Evolutionary conservation across 2,797 vertebrate species (phyloP).

Genomic region (Phalloptychus januarius): DNA sequence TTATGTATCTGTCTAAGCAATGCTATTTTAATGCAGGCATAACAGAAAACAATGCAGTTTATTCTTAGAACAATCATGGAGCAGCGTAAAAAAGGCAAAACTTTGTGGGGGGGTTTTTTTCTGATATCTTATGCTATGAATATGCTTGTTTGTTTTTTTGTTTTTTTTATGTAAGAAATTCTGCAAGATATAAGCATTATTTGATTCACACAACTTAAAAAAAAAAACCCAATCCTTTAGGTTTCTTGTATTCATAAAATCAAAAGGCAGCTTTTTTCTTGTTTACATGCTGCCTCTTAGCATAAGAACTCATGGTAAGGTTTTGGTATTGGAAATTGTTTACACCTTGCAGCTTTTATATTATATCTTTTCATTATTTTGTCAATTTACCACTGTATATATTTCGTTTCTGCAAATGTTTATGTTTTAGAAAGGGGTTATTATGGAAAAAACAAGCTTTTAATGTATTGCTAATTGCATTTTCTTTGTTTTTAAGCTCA

Average conservation of each 20-base stretch:
- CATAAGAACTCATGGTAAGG: slow-evolving; percentile 51
- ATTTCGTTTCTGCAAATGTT: slow-evolving; percentile 42
- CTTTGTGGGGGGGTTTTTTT: not conserved
- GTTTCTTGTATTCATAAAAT: slow-evolving; percentile 26
- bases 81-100: slow-evolving; percentile 7
- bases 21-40: slow-evolving; percentile 9
- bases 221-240: not conserved
- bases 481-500: not conserved
- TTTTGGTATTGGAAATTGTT: slow-evolving; percentile 62
- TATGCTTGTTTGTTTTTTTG: slow-evolving; percentile 19
- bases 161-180: not conserved
- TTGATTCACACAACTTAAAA: slow-evolving; percentile 7
- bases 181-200: slow-evolving; percentile 23
- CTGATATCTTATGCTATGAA: slow-evolving; percentile 15
- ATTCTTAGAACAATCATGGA: slow-evolving; percentile 7
- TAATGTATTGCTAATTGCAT: not conserved
- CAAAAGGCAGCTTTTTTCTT: slow-evolving; percentile 71
- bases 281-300: slow-evolving; percentile 62
- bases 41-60: slow-evolving; percentile 2
- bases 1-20: slow-evolving; percentile 44
- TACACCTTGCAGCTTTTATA: slow-evolving; percentile 60
- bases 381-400: slow-evolving; percentile 51
- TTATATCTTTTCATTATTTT: slow-evolving; percentile 50
- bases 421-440: slow-evolving; percentile 9
- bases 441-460: not conserved